Conservation (phyloP, 2,797 vertebrate genomes). For the Trachurus trachurus region DNA sequence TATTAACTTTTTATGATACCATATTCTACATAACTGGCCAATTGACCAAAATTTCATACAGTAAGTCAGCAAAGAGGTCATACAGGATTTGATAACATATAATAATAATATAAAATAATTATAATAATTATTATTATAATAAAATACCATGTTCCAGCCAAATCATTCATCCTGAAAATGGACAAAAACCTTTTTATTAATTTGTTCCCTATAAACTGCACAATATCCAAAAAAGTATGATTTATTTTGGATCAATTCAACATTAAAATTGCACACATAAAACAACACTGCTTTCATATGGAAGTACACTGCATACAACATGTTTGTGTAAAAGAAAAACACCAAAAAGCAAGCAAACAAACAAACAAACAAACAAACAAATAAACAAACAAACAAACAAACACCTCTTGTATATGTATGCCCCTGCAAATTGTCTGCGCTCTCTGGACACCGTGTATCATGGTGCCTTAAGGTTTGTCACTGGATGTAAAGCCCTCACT, state of each 20-base stretch:
- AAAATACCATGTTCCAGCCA: not conserved
- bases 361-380: slow-evolving; percentile 26
- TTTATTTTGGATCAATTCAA: slow-evolving; percentile 6
- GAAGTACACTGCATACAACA: not conserved
- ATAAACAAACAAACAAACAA: no score
- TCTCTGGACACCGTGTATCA: no score
- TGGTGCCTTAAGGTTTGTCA: no score
- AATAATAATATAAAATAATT: not conserved
- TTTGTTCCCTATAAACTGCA: slow-evolving; percentile 41
- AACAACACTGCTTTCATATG: slow-evolving; percentile 1
- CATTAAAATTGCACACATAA: not conserved
- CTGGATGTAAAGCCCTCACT: no score
- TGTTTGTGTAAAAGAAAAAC: not conserved
- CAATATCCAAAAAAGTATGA: slow-evolving; percentile 8
- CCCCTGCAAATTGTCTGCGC: no score
- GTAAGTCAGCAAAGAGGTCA: not conserved
- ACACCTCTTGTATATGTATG: no score
- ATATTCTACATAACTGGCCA: not conserved
- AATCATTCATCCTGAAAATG: slow-evolving; percentile 12
- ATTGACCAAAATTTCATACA: not conserved
- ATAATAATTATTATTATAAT: no score
- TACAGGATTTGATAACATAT: not conserved
- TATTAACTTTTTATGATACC: not conserved
- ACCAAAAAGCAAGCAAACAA: slow-evolving; percentile 27
- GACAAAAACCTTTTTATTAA: slow-evolving; percentile 29